Percentiles rank a stretch among this genome's conserved stretches.
Conservation (phyloP, 2,113 vertebrate genomes). For the Tragelaphus imberbis region DNA sequence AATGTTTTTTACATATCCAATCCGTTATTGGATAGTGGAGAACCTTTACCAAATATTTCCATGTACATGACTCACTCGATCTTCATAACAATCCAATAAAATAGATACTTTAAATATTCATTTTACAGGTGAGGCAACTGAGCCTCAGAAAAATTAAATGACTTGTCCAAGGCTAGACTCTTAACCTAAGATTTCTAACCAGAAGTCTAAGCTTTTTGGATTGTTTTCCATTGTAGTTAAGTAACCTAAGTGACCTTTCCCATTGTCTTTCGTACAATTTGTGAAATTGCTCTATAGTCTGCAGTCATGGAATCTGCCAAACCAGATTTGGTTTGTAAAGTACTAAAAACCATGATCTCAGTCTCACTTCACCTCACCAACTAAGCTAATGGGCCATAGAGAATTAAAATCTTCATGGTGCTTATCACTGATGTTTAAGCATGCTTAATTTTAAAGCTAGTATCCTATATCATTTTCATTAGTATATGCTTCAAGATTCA, state of each 20-base stretch:
- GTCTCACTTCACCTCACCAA: background rate
- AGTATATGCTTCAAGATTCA: background rate
- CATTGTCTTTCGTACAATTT: background rate
- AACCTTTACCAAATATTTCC: background rate
- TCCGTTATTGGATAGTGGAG: background rate
- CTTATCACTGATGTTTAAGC: background rate
- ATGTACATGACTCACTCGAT: background rate
- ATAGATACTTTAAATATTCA: background rate
- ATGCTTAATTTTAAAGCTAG: background rate
- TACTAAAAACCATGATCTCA: background rate
- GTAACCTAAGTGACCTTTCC: background rate
- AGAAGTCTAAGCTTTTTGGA: background rate
- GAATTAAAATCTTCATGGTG: background rate
- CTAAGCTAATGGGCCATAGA: background rate
- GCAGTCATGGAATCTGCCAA: slow-evolving; percentile 12
- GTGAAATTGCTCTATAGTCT: background rate
- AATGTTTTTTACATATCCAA: background rate
- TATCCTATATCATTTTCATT: background rate
- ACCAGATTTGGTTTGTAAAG: slow-evolving; percentile 1
- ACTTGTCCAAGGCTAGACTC: background rate
- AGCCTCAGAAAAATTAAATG: background rate
- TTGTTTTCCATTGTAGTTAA: background rate
- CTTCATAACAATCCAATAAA: background rate
- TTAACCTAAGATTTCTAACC: background rate
- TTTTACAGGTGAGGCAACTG: background rate